Percentiles rank a stretch among this genome's conserved stretches.
phyloP scores from a whole-genome alignment of 2,113 vertebrate species.

The Promerops cafer region DNA sequence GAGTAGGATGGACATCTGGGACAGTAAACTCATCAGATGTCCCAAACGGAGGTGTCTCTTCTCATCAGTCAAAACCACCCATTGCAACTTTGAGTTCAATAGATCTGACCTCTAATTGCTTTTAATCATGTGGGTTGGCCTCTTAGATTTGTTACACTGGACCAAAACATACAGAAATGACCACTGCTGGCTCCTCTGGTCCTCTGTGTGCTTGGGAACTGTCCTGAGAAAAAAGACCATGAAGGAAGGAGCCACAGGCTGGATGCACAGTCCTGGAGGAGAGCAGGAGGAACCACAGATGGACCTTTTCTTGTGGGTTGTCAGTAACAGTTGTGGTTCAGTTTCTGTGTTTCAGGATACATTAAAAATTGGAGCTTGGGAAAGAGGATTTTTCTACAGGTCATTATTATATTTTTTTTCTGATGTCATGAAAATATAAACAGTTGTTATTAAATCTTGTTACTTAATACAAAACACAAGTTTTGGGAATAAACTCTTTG shows the following conservation, averaged over 20 bases:
- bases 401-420: not conserved
- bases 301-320: not conserved
- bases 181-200: not conserved
- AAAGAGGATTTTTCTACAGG: not conserved
- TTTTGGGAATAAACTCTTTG: not conserved
- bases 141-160: not conserved
- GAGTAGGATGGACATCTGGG: not conserved
- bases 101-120: not conserved
- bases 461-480: constrained; percentile 34
- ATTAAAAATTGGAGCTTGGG: not conserved
- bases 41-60: not conserved
- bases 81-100: not conserved
- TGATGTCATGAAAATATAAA: not conserved
- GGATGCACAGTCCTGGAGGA: not conserved
- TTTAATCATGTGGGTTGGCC: not conserved
- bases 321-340: not conserved
- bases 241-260: not conserved
- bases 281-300: not conserved
- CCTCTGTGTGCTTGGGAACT: not conserved
- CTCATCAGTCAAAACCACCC: not conserved
- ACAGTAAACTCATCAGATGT: not conserved
- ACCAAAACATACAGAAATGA: not conserved
- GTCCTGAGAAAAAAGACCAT: not conserved
- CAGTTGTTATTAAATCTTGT: constrained; percentile 10
- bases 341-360: not conserved